Evolutionary conservation across 2,113 vertebrate species (phyloP).

Genomic region (Meriones unguiculatus): DNA sequence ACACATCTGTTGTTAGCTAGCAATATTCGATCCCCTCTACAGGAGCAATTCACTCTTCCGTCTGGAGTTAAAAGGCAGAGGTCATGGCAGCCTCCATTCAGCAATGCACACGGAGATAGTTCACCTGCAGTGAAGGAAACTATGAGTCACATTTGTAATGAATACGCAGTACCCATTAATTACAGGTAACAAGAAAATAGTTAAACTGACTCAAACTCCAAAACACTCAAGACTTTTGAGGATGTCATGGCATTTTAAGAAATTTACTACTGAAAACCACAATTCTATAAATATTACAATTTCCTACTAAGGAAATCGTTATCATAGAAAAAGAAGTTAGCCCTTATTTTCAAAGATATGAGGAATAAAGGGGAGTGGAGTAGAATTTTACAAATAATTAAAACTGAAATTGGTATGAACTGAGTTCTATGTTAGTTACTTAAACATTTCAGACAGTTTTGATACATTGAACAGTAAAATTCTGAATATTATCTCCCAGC

Average conservation of each 20-base stretch:
- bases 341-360: neutral
- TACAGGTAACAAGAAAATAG: neutral
- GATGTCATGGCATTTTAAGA: neutral
- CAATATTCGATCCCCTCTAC: conserved; percentile 94
- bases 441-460: conserved; percentile 23
- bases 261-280: neutral
- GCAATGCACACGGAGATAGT: conserved; percentile 93
- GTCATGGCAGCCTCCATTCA: conserved; percentile 97
- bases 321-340: neutral
- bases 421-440: neutral
- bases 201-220: neutral
- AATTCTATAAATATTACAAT: neutral
- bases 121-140: conserved; percentile 90
- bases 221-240: neutral
- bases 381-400: conserved; percentile 9
- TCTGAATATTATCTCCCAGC: neutral
- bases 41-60: conserved; percentile 96
- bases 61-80: conserved; percentile 95
- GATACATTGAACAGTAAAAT: neutral
- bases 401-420: neutral
- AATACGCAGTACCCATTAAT: neutral
- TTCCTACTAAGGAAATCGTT: neutral
- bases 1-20: conserved; percentile 98
- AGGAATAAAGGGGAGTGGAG: neutral
- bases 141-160: neutral